phyloP scores from a whole-genome alignment of 2,113 vertebrate genomes.

The Poeciliopsis retropinna region DNA sequence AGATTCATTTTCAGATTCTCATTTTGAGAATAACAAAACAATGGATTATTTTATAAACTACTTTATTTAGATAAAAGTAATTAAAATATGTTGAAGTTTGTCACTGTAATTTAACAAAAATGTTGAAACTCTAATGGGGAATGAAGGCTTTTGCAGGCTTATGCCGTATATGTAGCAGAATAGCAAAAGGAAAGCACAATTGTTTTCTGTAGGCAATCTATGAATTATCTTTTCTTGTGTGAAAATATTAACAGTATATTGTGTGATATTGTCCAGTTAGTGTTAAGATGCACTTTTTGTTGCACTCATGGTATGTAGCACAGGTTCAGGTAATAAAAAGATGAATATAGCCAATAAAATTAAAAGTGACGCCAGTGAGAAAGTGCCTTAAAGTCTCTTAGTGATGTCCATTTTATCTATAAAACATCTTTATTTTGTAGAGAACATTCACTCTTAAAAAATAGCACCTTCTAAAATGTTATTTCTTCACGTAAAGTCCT shows the following conservation, averaged over 20 bases:
- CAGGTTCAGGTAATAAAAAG: neutral
- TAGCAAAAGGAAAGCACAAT: neutral
- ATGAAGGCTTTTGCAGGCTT: too few species aligned
- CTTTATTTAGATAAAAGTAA: too few species aligned
- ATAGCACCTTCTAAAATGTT: neutral
- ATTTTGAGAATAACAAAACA: neutral
- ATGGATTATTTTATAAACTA: neutral
- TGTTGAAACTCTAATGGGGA: neutral
- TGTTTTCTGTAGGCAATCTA: conserved; percentile 24
- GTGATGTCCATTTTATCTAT: neutral
- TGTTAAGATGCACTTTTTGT: conserved; percentile 4
- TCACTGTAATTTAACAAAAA: neutral
- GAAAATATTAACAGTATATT: conserved; percentile 12
- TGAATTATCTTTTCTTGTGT: conserved; percentile 20
- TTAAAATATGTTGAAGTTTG: neutral
- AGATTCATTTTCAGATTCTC: neutral
- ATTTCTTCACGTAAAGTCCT: neutral
- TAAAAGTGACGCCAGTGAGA: neutral
- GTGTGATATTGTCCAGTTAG: conserved; percentile 11
- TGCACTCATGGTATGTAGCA: neutral
- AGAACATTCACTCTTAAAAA: neutral
- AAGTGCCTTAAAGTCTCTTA: conserved; percentile 6
- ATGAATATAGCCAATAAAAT: neutral
- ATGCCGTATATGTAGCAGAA: neutral
- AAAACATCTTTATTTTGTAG: neutral